phyloP scores from a whole-genome alignment of 2,113 vertebrate genomes.

The Argyrosomus japonicus region DNA sequence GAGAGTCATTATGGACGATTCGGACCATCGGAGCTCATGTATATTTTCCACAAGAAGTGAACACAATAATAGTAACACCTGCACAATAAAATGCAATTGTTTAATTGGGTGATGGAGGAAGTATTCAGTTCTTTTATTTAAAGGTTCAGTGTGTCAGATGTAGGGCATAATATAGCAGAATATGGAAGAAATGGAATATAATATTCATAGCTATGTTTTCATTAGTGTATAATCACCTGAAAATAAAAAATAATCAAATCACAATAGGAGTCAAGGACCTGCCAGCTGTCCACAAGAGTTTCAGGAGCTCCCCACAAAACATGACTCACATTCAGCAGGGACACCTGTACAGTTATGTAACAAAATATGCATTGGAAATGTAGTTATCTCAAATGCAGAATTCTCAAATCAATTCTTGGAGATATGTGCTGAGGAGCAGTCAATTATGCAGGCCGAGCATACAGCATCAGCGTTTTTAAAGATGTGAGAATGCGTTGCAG shows the following conservation, averaged over 20 bases:
- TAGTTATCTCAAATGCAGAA: background rate
- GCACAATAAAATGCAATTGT: background rate
- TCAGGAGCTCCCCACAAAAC: background rate
- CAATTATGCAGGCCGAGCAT: background rate
- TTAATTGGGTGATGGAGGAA: background rate
- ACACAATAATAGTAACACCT: background rate
- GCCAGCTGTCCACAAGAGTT: background rate
- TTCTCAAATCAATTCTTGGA: background rate
- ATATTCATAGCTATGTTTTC: too few species aligned
- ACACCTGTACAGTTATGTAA: constrained; percentile 2
- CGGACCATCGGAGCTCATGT: background rate
- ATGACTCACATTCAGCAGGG: background rate
- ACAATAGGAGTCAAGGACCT: background rate
- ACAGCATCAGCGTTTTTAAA: background rate
- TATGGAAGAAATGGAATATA: too few species aligned
- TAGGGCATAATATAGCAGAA: too few species aligned
- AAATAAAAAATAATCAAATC: too few species aligned
- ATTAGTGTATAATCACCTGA: too few species aligned
- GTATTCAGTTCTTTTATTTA: background rate
- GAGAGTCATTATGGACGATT: background rate
- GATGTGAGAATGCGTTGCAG: background rate
- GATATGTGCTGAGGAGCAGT: background rate
- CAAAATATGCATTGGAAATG: background rate
- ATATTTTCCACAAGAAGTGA: background rate
- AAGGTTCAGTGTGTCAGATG: too few species aligned